These are phyloP conservation scores for Colletes collaris DNA, from an alignment of 2,888 invertebrate species.

Conservation along the genomic window DNA sequence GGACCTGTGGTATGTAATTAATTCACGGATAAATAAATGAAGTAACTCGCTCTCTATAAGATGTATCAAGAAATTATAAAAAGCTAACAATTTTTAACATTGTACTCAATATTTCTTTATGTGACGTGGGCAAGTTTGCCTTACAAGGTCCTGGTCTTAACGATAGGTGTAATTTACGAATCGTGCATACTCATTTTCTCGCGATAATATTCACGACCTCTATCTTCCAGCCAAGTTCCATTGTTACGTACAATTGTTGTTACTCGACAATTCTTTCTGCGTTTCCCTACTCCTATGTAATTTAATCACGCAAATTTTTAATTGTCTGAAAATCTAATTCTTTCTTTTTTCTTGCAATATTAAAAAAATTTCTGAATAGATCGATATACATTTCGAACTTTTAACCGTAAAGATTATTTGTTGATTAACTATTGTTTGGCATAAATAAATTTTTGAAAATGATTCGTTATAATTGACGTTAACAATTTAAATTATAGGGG, in stretches of 20 bases:
- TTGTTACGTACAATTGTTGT: not conserved
- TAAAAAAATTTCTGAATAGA: too few species aligned
- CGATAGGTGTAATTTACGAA: slow-evolving; percentile 36
- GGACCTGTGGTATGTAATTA: not conserved
- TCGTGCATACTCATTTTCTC: slow-evolving; percentile 36
- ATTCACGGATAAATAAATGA: not conserved
- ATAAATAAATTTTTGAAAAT: too few species aligned
- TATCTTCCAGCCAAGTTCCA: too few species aligned
- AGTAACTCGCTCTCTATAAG: not conserved
- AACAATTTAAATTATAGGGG: too few species aligned
- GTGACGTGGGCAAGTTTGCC: not conserved
- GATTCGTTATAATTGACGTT: too few species aligned
- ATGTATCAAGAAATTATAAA: not conserved
- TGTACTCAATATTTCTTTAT: not conserved
- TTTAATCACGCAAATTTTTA: too few species aligned
- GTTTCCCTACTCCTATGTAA: too few species aligned
- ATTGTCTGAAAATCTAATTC: too few species aligned
- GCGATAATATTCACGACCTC: slow-evolving; percentile 7
- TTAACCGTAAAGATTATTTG: too few species aligned
- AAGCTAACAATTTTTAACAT: not conserved
- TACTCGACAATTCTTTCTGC: not conserved
- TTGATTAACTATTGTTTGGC: too few species aligned
- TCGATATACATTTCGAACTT: too few species aligned
- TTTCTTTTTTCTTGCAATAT: too few species aligned
- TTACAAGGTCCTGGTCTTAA: slow-evolving; percentile 10